A percentile compares a stretch with the other conserved stretches of the same genome.
Evolutionary conservation across 2,888 invertebrate genomes (phyloP).

Genomic region (Kuschelorhynchus macadamiae): DNA sequence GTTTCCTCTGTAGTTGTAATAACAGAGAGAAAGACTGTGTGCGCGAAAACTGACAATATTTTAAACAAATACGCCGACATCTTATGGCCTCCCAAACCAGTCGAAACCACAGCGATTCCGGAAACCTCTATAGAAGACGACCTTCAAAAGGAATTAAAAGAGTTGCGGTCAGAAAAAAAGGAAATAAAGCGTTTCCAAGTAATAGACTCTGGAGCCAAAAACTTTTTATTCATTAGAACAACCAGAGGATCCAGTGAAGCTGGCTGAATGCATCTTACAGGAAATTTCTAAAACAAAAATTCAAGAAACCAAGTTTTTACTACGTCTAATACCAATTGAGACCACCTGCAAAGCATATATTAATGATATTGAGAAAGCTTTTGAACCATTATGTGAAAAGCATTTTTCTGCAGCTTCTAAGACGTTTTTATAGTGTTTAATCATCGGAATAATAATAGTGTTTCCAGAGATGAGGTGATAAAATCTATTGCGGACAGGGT

Average conservation of each 20-base stretch:
- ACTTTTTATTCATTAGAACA: conserved; percentile 89
- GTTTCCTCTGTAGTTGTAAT: conserved; percentile 91
- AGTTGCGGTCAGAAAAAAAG: conserved; percentile 72
- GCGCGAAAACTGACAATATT: conserved; percentile 87
- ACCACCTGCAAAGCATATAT: conserved; percentile 84
- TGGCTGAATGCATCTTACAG: conserved; percentile 80
- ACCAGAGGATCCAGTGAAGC: conserved; percentile 82
- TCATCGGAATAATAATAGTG: conserved; percentile 81
- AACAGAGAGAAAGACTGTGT: conserved; percentile 86
- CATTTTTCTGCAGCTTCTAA: conserved; percentile 80
- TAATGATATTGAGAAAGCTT: conserved; percentile 73
- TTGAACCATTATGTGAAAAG: conserved; percentile 77
- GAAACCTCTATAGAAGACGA: conserved; percentile 72
- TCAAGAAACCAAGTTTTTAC: conserved; percentile 81
- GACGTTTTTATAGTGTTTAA: conserved; percentile 84
- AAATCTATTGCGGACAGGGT: conserved; percentile 82
- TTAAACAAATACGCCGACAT: conserved; percentile 87
- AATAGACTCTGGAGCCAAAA: conserved; percentile 86
- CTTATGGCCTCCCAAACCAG: conserved; percentile 68
- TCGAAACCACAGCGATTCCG: conserved; percentile 15
- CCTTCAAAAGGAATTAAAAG: conserved; percentile 74
- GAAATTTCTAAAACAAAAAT: conserved; percentile 79
- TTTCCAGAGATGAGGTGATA: conserved; percentile 78
- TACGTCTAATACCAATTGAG: conserved; percentile 87
- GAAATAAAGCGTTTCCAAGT: conserved; percentile 76